Base-by-base conservation (phyloP, 2,113 vertebrate genomes). In the Octodon degus region DNA sequence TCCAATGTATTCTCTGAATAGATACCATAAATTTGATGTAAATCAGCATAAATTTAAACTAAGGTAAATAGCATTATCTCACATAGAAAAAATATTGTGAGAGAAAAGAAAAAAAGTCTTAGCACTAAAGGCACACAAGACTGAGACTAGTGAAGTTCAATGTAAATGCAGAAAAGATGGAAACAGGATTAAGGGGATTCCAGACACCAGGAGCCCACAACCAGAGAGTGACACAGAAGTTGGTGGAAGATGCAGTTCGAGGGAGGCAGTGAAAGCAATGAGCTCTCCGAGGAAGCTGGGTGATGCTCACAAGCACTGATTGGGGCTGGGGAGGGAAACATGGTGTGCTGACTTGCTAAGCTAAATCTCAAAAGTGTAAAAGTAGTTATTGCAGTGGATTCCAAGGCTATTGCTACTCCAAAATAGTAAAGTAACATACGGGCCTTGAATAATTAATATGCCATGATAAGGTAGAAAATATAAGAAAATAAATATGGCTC, bases 211-310 rank as follows among this genome's bases (percentile, higher is more conserved):
- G 2, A 9, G 85, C 20, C 3, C 20, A 62, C 40, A 8, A 85
- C 8, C 5, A 11, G 0, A 4, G 67, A 16, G 25, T 20, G 1
- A 2, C 0, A 3, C 0, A 34, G 9, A 67, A 68, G 13, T 3
- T 40, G 50, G 60, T 19, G 16, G 16, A 16, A 89, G 62, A 40
- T 16, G 25, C 0, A 12, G 20, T 55, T 62, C 30, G 13, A 40
- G 50, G 40, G 37, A 70, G 50, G 32, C 10, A 62, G 20, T 4
- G 22, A 20, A 9, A 1, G 4, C 0, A 7, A 17, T 62, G 5
- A 47, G 65, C n/a, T 83, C 19, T 76, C 3, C n/a, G 11, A 62
- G 34, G 43, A 47, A 27, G 12, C 0, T n/a, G 5, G n/a, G 7
- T 55, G 65, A 53, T 13, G 13, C 58, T 74, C 70, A 19, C 58